Percentiles rank a stretch among this genome's conserved stretches.
Evolutionary conservation across 2,797 vertebrate genomes (phyloP).

Genomic region (Stomatorhinus walkeri): DNA sequence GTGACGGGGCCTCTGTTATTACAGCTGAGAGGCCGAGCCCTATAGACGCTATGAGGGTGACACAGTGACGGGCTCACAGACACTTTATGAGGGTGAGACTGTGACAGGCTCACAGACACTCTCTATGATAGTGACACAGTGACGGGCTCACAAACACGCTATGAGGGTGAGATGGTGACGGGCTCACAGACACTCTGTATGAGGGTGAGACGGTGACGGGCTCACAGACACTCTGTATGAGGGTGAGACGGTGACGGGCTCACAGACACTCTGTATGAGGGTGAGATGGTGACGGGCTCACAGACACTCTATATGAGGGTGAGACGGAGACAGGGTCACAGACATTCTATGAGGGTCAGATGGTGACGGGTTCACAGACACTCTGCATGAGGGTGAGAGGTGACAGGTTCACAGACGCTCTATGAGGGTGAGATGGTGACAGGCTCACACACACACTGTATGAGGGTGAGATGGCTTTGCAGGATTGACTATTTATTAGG

Average conservation of each 20-base stretch:
- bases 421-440: no score
- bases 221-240: background rate
- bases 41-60: background rate
- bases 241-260: background rate
- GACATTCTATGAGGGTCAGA: background rate
- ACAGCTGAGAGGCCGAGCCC: background rate
- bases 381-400: background rate
- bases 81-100: background rate
- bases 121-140: background rate
- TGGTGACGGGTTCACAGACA: background rate
- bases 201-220: background rate
- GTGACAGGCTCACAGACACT: background rate
- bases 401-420: no score
- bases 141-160: background rate
- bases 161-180: background rate
- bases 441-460: background rate
- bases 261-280: background rate
- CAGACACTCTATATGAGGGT: background rate
- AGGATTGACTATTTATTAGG: background rate
- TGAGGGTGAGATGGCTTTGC: background rate
- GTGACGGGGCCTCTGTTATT: background rate
- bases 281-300: background rate
- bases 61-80: background rate
- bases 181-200: background rate
- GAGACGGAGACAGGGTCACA: background rate